Evolutionary conservation across 2,113 vertebrate species (phyloP).

Genomic region (Phoxinus phoxinus): DNA sequence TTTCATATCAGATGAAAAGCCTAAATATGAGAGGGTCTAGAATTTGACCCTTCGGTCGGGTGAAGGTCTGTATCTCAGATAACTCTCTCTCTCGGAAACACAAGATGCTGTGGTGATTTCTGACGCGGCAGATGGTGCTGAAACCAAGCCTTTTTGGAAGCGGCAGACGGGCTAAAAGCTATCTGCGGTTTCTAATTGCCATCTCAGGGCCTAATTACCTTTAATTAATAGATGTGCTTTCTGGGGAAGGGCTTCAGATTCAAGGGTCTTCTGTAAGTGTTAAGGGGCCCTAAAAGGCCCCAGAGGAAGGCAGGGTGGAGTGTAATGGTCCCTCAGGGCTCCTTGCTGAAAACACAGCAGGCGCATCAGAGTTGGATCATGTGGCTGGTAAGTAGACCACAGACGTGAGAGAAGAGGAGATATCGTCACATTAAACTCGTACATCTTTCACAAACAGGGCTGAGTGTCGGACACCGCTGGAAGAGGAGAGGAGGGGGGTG

Average conservation of each 20-base stretch:
- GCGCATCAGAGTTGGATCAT: constrained; percentile 82
- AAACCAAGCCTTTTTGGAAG: constrained; percentile 85
- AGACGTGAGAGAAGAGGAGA: constrained; percentile 66
- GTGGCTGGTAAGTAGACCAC: constrained; percentile 78
- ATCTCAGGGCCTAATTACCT: constrained; percentile 88
- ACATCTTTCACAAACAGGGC: constrained; percentile 68
- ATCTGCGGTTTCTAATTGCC: constrained; percentile 91
- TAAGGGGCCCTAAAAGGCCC: constrained; percentile 82
- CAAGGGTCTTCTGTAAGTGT: constrained; percentile 81
- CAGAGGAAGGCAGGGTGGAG: constrained; percentile 72
- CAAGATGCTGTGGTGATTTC: constrained; percentile 79
- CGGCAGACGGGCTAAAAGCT: constrained; percentile 86
- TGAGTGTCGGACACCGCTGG: constrained; percentile 59
- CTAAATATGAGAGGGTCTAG: constrained; percentile 55
- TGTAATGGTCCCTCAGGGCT: constrained; percentile 76
- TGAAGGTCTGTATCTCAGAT: constrained; percentile 85
- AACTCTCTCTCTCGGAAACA: constrained; percentile 82
- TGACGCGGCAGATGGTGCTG: constrained; percentile 85
- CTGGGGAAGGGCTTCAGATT: constrained; percentile 69
- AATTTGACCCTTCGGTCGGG: constrained; percentile 73
- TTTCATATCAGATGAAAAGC: constrained; percentile 58
- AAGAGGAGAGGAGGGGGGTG: constrained; percentile 40
- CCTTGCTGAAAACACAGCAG: constrained; percentile 83
- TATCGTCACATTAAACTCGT: constrained; percentile 79
- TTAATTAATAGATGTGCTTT: constrained; percentile 95